phyloP scores from a whole-genome alignment of 2,888 invertebrate species.

The Aporophyla lueneburgensis region DNA sequence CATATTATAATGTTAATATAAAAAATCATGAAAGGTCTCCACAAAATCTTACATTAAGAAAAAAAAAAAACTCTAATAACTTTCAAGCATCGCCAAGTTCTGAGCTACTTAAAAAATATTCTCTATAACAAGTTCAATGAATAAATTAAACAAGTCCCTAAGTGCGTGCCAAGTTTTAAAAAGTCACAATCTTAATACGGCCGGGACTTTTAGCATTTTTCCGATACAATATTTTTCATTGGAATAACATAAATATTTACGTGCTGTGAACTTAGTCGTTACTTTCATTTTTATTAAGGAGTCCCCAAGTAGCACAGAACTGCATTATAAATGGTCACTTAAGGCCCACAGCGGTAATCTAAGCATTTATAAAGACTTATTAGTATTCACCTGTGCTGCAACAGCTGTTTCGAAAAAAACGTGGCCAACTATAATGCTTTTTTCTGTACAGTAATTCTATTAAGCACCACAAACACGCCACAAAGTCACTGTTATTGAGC shows the following conservation, averaged over 20 bases:
- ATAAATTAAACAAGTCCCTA: constrained; percentile 50
- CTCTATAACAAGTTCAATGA: constrained; percentile 45
- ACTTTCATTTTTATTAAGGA: constrained; percentile 29
- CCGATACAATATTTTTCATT: constrained; percentile 36
- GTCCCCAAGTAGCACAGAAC: no score
- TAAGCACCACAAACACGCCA: no score
- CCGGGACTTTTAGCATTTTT: constrained; percentile 9
- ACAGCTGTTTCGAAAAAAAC: no score
- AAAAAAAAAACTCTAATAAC: constrained; percentile 8
- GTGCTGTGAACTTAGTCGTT: constrained; percentile 16
- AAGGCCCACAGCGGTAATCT: no score
- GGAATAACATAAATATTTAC: constrained; percentile 37
- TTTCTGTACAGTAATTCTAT: no score
- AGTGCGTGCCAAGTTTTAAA: constrained; percentile 44
- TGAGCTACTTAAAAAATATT: constrained; percentile 37
- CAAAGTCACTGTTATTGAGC: no score
- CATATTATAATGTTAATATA: no score
- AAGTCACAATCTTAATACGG: constrained; percentile 16
- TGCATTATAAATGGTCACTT: no score
- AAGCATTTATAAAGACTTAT: no score
- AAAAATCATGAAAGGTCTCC: neutral
- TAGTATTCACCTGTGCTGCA: no score
- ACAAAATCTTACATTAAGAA: neutral
- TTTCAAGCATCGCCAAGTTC: constrained; percentile 22
- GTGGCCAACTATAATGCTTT: no score